Evolutionary conservation across 2,888 invertebrate species (phyloP), one percentile per base, ranked within the genome.

Genomic region (Lochmaea capreae): DNA sequence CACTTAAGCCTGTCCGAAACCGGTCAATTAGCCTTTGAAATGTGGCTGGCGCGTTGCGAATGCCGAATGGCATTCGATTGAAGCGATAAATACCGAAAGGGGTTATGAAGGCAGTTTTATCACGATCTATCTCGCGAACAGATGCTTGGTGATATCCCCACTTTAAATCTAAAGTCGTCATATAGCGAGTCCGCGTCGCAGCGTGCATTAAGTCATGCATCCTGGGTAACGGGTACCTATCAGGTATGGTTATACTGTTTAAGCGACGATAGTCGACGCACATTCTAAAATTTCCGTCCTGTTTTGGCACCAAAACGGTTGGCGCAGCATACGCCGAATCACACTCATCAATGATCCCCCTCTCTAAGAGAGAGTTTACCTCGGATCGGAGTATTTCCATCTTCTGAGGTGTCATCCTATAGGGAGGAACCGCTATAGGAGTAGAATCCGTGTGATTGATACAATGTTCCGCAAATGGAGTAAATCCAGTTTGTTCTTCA

Each of bases 311-410:
- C 68, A 86, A 73, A 0, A 87, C 81, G 0, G 80, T 81, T 4
- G 85, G 85, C 8, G 85, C 81, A 1, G 83, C 79, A 84, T 85
- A 87, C 0, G 85, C 80, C 0, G 85, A 85, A 65, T 86, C 85
- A 58, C 83, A 83, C 59, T 86, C 85, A 65, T 87, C 85, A 5
- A 86, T 84, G 2, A 86, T 76, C 0, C 76, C 82, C 57, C 14
- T 46, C 16, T 42, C 4, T 83, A 80, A 2, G 73, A 85, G 83
- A 26, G 73, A 76, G 3, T 82, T 81, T 0, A 85, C 67, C 73
- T 85, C 81, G 39, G 67, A 71, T 39, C 73, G 66, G 0, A 85
- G 73, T 1, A 76, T 70, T 26, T 76, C 75, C 22, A 71, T 81
- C 42, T 80, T 80, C 0, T 69, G 54, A 14, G 82, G 78, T 8